These are phyloP conservation scores for Acleris emargana DNA, from an alignment of 2,888 invertebrate genomes.

Conservation along the genomic window DNA sequence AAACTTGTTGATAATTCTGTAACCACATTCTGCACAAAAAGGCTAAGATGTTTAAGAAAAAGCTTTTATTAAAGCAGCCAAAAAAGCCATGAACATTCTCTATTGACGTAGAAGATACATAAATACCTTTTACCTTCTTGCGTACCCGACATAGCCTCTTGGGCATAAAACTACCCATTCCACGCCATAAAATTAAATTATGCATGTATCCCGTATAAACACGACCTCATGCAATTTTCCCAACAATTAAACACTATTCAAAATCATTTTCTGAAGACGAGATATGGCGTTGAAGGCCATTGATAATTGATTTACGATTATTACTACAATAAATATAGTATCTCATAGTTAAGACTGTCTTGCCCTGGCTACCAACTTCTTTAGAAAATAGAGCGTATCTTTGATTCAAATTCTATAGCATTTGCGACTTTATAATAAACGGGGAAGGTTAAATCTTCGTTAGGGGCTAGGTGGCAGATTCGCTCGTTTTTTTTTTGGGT, in stretches of 20 bases:
- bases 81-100: too few relatives aligned
- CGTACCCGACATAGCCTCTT: not conserved
- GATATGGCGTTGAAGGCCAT: constrained; percentile 33
- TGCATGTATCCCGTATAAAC: constrained; percentile 23
- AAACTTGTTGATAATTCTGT: too few relatives aligned
- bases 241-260: constrained; percentile 35
- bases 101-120: too few relatives aligned
- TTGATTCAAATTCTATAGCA: too few relatives aligned
- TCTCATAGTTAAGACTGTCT: constrained; percentile 15
- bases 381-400: too few relatives aligned
- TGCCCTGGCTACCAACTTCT: constrained; percentile 1
- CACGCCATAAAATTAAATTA: constrained; percentile 30
- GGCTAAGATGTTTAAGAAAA: too few relatives aligned
- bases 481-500: not conserved
- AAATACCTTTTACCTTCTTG: not conserved
- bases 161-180: constrained; percentile 1
- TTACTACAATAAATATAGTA: constrained; percentile 26
- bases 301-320: constrained; percentile 37
- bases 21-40: too few relatives aligned
- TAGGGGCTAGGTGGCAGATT: too few relatives aligned
- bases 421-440: too few relatives aligned
- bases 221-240: constrained; percentile 34
- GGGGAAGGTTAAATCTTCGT: too few relatives aligned
- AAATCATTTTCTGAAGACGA: constrained; percentile 25
- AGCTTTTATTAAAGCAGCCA: too few relatives aligned